A percentile compares a stretch with the other conserved stretches of the same genome.
Evolutionary conservation across 2,888 invertebrate species (phyloP).

Genomic region (Galerucella calmariensis): DNA sequence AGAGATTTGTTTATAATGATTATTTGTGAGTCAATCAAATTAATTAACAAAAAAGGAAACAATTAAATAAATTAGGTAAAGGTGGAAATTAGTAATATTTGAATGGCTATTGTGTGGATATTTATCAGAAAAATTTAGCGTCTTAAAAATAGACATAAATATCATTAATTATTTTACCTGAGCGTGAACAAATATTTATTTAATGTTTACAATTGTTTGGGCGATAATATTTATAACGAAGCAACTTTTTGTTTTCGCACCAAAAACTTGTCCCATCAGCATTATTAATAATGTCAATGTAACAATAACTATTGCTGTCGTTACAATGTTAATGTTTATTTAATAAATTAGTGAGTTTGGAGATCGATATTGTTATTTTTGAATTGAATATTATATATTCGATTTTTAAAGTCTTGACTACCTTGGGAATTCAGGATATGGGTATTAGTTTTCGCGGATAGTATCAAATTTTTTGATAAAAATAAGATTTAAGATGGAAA

Average conservation of each 20-base stretch:
- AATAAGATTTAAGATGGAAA: too few species aligned
- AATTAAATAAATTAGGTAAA: too few species aligned
- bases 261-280: neutral
- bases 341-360: neutral
- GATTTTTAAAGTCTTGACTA: neutral
- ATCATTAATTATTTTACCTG: too few species aligned
- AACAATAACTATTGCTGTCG: neutral
- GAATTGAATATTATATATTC: neutral
- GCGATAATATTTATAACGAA: neutral
- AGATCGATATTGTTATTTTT: neutral
- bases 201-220: neutral
- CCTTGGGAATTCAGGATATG: neutral
- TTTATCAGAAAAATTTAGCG: too few species aligned
- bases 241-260: neutral
- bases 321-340: neutral
- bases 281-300: neutral
- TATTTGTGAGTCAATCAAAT: too few species aligned
- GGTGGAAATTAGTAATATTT: too few species aligned
- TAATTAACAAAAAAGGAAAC: too few species aligned
- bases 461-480: too few species aligned
- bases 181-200: too few species aligned
- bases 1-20: neutral
- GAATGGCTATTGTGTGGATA: too few species aligned
- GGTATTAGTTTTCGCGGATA: neutral
- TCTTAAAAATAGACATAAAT: too few species aligned